Evolutionary conservation across 2,888 invertebrate genomes (phyloP).

Genomic region (Thereva nobilitata): DNA sequence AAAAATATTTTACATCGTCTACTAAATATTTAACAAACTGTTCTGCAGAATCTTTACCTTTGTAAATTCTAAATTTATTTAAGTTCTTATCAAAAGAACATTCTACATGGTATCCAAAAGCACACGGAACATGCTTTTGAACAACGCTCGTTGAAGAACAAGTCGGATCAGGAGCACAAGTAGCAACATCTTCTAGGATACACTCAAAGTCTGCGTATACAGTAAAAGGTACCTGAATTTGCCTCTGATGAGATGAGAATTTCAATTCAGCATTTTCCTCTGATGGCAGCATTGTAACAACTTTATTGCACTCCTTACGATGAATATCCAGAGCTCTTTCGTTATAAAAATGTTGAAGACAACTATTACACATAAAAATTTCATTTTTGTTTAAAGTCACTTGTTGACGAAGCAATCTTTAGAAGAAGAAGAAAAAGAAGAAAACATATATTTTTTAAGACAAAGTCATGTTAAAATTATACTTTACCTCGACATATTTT

Average conservation of each 20-base stretch:
- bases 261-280: not conserved
- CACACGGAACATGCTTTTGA: slow-evolving; percentile 34
- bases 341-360: slow-evolving; percentile 2
- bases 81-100: no score
- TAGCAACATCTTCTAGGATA: slow-evolving; percentile 3
- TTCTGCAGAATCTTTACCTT: no score
- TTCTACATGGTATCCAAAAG: slow-evolving; percentile 1
- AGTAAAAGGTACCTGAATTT: not conserved
- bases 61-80: no score
- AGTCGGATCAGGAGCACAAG: slow-evolving; percentile 11
- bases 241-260: not conserved
- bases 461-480: not conserved
- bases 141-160: slow-evolving; percentile 26
- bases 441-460: not conserved
- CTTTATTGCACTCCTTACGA: not conserved
- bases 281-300: slow-evolving; percentile 1
- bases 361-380: not conserved
- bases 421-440: not conserved
- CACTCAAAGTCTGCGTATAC: slow-evolving; percentile 1
- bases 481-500: slow-evolving; percentile 3
- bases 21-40: no score
- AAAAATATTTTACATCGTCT: no score
- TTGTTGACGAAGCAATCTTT: not conserved
- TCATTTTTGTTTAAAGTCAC: not conserved
- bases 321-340: not conserved